Evolutionary conservation across 2,797 vertebrate species (phyloP).

Genomic region (Siniperca obscura): DNA sequence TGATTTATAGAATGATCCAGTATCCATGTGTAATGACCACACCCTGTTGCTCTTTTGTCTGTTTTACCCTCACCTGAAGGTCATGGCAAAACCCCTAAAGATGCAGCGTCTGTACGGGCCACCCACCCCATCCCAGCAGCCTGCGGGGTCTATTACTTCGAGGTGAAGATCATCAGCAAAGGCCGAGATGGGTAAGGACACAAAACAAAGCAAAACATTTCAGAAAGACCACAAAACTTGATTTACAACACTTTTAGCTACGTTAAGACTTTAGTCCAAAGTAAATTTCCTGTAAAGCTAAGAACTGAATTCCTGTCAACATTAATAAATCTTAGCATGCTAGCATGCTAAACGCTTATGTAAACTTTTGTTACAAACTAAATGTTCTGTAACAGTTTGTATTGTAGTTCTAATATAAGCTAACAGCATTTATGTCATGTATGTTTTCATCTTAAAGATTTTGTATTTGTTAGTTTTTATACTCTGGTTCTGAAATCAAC

Average conservation of each 20-base stretch:
- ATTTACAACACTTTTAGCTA: neutral
- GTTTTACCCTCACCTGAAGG: slow-evolving; percentile 78
- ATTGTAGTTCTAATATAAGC: neutral
- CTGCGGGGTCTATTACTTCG: slow-evolving; percentile 99
- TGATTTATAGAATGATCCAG: neutral
- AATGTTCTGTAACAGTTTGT: neutral
- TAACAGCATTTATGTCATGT: neutral
- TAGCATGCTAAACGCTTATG: neutral
- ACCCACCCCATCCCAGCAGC: slow-evolving; percentile 98
- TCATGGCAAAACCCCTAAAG: slow-evolving; percentile 98
- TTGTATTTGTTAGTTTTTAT: neutral
- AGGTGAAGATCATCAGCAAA: slow-evolving; percentile 99
- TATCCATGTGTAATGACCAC: neutral
- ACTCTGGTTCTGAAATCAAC: neutral
- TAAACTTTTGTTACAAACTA: too few species aligned
- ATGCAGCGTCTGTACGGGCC: slow-evolving; percentile 97
- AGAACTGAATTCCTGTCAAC: neutral
- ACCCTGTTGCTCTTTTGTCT: neutral
- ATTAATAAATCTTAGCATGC: too few species aligned
- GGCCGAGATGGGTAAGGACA: slow-evolving; percentile 95
- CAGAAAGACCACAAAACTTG: too few species aligned
- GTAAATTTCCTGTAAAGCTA: neutral
- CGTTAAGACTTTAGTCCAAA: neutral
- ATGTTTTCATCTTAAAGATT: neutral
- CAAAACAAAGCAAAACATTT: neutral